Evolutionary conservation across 2,113 vertebrate species (phyloP).

Genomic region (Salvelinus namaycush): DNA sequence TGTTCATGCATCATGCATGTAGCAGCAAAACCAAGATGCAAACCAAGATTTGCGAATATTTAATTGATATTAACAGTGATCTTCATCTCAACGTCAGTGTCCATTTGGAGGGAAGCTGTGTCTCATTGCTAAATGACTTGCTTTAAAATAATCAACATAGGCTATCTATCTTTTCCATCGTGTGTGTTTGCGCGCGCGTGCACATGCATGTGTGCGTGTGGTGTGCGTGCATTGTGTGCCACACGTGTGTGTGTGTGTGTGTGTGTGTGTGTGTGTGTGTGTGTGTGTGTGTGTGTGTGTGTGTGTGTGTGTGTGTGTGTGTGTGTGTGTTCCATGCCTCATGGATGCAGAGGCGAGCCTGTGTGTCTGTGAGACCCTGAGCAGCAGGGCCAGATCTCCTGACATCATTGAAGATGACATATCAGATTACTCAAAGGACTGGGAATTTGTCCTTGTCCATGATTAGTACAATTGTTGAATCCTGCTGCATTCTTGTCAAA

Average conservation of each 20-base stretch:
- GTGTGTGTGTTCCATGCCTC: background rate
- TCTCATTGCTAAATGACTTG: background rate
- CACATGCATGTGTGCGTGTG: background rate
- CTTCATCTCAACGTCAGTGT: background rate
- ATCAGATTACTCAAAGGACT: constrained; percentile 85
- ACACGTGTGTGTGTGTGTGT: background rate
- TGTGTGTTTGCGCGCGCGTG: constrained; percentile 3
- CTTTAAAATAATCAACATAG: background rate
- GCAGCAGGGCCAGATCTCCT: constrained; percentile 59
- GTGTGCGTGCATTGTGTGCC: background rate
- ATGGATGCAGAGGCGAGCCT: no score
- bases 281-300: background rate
- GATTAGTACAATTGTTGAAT: constrained; percentile 65
- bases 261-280: background rate
- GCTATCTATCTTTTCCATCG: background rate
- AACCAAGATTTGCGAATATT: background rate
- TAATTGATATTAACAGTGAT: background rate
- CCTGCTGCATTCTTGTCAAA: constrained; percentile 16
- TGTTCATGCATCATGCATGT: background rate
- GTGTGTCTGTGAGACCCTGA: constrained; percentile 23
- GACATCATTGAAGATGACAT: constrained; percentile 76
- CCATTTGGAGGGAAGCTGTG: background rate
- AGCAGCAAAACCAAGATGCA: background rate
- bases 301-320: background rate
- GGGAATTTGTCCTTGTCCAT: constrained; percentile 85